phyloP scores from a whole-genome alignment of 30 jellyfish, hydroid and myxozoan species.

The Pelagia noctiluca region DNA sequence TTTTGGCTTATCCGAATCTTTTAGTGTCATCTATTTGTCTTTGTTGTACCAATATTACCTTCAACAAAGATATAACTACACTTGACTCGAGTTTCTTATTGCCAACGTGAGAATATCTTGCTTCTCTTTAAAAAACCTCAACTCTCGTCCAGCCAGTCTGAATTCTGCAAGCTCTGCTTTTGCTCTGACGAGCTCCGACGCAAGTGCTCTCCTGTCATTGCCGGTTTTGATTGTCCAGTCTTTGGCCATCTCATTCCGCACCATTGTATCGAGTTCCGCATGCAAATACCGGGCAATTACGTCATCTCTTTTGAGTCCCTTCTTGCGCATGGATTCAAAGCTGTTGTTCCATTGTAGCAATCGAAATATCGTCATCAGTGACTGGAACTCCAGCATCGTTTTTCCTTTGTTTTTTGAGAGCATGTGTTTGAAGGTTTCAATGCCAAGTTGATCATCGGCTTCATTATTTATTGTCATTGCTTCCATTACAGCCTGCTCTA shows the following conservation, averaged over 20 bases:
- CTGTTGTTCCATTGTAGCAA: slow-evolving; percentile 72
- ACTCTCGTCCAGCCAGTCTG: slow-evolving; percentile 76
- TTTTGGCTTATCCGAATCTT: too few relatives aligned
- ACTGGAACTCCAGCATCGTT: slow-evolving; percentile 81
- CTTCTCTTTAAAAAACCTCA: slow-evolving; percentile 74
- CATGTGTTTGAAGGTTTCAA: slow-evolving; percentile 73
- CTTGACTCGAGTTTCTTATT: neutral
- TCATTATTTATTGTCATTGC: slow-evolving; percentile 40
- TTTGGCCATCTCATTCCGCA: slow-evolving; percentile 60
- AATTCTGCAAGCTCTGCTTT: slow-evolving; percentile 52
- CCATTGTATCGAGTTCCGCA: slow-evolving; percentile 19
- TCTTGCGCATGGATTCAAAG: slow-evolving; percentile 27
- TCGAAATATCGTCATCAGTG: slow-evolving; percentile 72
- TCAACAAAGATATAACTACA: too few relatives aligned
- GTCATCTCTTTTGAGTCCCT: slow-evolving; percentile 49
- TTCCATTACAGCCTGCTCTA: slow-evolving; percentile 71
- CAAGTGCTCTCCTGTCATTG: slow-evolving; percentile 15
- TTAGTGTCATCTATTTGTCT: too few relatives aligned
- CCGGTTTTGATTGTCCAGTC: slow-evolving; percentile 62
- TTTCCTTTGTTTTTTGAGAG: slow-evolving; percentile 68
- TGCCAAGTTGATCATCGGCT: slow-evolving; percentile 47
- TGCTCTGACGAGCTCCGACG: slow-evolving; percentile 37
- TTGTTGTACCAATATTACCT: too few relatives aligned
- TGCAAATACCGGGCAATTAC: slow-evolving; percentile 50
- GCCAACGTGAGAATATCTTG: slow-evolving; percentile 63